These are phyloP conservation scores for Tichodroma muraria DNA, from an alignment of 2,113 vertebrate species.

Conservation along the genomic window DNA sequence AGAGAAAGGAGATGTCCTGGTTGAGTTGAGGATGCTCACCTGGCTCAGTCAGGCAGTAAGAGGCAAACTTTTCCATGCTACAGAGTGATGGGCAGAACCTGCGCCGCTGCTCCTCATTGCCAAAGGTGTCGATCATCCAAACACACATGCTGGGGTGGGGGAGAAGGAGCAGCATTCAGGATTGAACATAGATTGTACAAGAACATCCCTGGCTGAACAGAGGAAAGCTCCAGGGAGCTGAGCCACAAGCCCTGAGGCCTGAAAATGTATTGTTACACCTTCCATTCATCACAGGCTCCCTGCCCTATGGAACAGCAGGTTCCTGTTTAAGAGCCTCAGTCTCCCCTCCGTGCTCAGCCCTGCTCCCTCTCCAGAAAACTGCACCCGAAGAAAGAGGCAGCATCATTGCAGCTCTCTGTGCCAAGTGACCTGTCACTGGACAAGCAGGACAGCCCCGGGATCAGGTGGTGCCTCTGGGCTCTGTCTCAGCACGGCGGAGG, in stretches of 20 bases:
- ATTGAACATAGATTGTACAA: background rate
- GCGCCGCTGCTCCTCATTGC: constrained; percentile 81
- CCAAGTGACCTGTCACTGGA: background rate
- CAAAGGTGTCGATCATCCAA: constrained; percentile 97
- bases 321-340: background rate
- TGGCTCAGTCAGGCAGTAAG: constrained; percentile 97
- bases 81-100: constrained; percentile 88
- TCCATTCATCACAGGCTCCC: background rate
- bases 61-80: constrained; percentile 90
- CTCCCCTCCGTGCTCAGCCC: background rate
- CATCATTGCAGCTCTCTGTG: background rate
- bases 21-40: constrained; percentile 66
- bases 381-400: background rate
- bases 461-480: background rate
- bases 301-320: background rate
- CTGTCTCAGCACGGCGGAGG: background rate
- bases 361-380: background rate
- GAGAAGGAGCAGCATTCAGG: background rate
- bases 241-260: background rate
- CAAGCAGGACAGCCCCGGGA: background rate
- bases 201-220: background rate
- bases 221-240: background rate
- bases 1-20: background rate
- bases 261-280: background rate
- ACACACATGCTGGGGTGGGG: constrained; percentile 85